Base-by-base conservation (phyloP, 2,113 vertebrate species). In the Opisthocomus hoazin region DNA sequence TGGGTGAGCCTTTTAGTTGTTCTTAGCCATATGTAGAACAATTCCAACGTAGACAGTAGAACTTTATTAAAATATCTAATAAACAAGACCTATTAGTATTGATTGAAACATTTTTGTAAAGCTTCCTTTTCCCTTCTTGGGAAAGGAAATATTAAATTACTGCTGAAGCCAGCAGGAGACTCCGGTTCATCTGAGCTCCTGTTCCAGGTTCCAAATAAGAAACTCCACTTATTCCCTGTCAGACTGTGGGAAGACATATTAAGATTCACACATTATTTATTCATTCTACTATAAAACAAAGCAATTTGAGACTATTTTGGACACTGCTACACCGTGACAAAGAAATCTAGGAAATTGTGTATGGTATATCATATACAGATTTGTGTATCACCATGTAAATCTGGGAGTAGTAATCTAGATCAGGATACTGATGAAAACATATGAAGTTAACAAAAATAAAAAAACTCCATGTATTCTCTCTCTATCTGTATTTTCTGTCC, bases 401-500 rank as follows among this genome's bases (percentile, higher is more conserved):
- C 23, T 5, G 13, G 56, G 41, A 64, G 27, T 10, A 73, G 22
- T 50, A 60, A 71, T 58, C 61, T 21, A 57, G 9, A 54, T 57
- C 30, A 57, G 30, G 29, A 61, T 36, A 75, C 39, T 30, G 12
- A 45, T 24, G 11, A 88, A 84, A 85, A 36, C 7, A 36, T 8
- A 29, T 2, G 4, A 89, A 84, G 22, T 13, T 45, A 78, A 65
- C 23, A 48, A 57, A 87, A 60, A 8, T 29, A 13, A 56, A 45
- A 57, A 24, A 1, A 2, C 0, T 6, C 13, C 3, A 2, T 26
- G 7, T 18, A 7, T n/a, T 65, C 15, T 81, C 13, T 26, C 5
- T 61, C 16, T 56, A 11, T 23, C 18, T 56, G 4, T 37, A 61
- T 41, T 85, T 64, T 65, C 18, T 43, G 43, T 43, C 30, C 37